phyloP scores from a whole-genome alignment of 2,113 vertebrate species.

The Cercocebus atys region DNA sequence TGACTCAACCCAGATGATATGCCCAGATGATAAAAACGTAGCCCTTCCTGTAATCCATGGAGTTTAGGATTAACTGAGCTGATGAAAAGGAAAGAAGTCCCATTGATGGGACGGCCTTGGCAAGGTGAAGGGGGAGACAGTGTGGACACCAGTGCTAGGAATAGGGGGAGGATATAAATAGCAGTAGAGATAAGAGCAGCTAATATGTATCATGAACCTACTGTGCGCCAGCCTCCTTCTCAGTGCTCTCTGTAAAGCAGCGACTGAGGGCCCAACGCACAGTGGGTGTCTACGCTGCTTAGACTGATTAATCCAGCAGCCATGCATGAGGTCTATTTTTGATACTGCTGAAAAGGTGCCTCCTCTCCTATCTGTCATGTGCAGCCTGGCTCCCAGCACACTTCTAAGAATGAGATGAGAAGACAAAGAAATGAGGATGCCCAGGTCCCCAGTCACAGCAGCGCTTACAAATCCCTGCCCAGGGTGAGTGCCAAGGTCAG shows the following conservation, averaged over 20 bases:
- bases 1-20: background rate
- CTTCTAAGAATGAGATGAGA: background rate
- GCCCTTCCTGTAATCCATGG: background rate
- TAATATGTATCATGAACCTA: fast-evolving
- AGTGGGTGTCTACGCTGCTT: background rate
- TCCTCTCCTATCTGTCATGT: background rate
- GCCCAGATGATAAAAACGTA: fast-evolving
- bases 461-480: background rate
- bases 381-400: background rate
- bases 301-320: too few species aligned
- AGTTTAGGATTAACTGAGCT: background rate
- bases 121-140: background rate
- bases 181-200: background rate
- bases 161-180: background rate
- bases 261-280: background rate
- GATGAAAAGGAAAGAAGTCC: background rate
- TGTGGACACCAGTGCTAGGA: background rate
- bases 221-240: background rate
- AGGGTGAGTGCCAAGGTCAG: background rate
- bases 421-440: background rate
- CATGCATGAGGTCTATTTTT: background rate
- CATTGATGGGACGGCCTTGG: background rate
- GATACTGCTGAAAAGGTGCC: background rate
- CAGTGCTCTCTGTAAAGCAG: background rate
- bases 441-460: background rate